Evolutionary conservation across 2,113 vertebrate genomes (phyloP).

Genomic region (Corythornis madagascariensis): DNA sequence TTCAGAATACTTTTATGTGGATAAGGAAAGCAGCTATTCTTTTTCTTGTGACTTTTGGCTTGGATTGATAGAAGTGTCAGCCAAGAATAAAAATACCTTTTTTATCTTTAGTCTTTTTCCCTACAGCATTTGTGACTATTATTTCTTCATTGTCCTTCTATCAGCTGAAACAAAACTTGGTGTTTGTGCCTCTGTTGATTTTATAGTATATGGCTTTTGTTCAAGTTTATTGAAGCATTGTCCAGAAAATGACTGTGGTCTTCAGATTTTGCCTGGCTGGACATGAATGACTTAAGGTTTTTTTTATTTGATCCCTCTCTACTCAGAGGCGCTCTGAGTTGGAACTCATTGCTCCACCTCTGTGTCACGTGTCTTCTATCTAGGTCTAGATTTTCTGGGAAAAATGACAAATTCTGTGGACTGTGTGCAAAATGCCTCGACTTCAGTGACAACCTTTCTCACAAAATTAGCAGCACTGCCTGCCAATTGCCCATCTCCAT

Average conservation of each 20-base stretch:
- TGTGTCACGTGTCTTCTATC: not conserved
- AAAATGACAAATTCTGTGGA: not conserved
- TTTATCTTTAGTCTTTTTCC: constrained; percentile 49
- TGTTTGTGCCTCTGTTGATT: constrained; percentile 26
- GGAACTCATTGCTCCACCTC: not conserved
- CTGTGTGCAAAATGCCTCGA: not conserved
- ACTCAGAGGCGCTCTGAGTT: not conserved
- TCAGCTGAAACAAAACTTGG: constrained; percentile 33
- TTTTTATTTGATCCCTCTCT: not conserved
- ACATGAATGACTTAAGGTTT: not conserved
- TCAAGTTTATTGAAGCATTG: constrained; percentile 18
- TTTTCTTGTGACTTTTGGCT: constrained; percentile 65
- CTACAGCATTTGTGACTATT: constrained; percentile 23
- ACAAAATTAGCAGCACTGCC: not conserved
- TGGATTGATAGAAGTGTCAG: constrained; percentile 6
- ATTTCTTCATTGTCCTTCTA: constrained; percentile 44
- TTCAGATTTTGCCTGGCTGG: not conserved
- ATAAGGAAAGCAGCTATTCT: constrained; percentile 62
- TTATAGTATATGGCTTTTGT: constrained; percentile 29
- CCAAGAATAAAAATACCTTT: constrained; percentile 68
- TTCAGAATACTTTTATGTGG: constrained; percentile 59
- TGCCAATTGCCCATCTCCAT: not conserved
- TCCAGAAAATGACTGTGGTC: constrained; percentile 25
- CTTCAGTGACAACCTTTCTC: not conserved
- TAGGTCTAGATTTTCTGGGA: not conserved